Conservation (phyloP, 2,888 invertebrate genomes). For the Trichopria drosophilae region DNA sequence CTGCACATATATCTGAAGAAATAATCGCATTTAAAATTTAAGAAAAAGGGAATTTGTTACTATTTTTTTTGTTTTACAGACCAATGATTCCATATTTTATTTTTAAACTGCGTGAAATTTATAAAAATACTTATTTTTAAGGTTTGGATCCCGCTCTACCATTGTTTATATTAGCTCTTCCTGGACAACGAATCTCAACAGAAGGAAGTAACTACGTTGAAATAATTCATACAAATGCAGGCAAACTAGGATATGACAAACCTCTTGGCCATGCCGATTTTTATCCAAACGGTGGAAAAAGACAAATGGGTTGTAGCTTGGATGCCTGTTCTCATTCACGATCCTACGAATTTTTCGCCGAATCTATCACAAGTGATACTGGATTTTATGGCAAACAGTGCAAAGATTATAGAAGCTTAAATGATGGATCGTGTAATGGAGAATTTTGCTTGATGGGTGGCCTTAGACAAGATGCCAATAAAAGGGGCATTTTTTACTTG, state of each 20-base stretch:
- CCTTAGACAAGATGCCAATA: no score
- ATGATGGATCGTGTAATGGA: no score
- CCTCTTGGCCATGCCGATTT: conserved; percentile 55
- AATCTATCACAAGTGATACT: conserved; percentile 1
- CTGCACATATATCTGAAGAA: no score
- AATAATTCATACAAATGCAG: conserved; percentile 55
- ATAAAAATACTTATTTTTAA: conserved; percentile 28
- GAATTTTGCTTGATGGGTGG: no score
- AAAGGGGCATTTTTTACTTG: no score
- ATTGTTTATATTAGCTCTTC: conserved; percentile 40
- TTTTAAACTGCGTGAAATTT: no score
- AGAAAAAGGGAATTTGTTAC: no score
- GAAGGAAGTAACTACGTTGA: conserved; percentile 53
- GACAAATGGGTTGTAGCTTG: conserved; percentile 46
- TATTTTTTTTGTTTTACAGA: no score
- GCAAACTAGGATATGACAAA: conserved; percentile 46
- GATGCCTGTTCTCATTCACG: conserved; percentile 11
- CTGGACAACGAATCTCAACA: conserved; percentile 45
- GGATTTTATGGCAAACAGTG: conserved; percentile 36
- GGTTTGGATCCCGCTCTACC: conserved; percentile 57
- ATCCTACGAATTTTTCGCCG: conserved; percentile 1
- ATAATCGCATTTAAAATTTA: no score
- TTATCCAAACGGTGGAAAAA: conserved; percentile 55
- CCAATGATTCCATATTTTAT: no score
- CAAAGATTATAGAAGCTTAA: conserved; percentile 18